Percentiles rank a stretch among this genome's conserved stretches.
Conservation (phyloP, 2,113 vertebrate species). For the Aegithalos caudatus region DNA sequence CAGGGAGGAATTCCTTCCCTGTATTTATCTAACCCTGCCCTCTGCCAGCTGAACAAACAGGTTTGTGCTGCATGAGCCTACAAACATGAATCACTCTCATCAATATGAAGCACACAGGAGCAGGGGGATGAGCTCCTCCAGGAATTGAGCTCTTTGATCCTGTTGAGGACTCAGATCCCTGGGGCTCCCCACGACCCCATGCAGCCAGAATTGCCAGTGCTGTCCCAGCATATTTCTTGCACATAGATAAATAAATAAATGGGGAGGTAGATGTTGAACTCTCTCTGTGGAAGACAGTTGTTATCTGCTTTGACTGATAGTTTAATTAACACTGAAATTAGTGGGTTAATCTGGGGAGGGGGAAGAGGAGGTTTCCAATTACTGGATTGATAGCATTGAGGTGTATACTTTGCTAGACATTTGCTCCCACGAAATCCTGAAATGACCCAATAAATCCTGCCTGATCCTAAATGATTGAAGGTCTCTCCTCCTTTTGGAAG, state of each 20-base stretch:
- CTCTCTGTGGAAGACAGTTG: background rate
- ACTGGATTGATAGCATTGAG: background rate
- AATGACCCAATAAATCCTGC: background rate
- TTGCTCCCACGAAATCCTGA: background rate
- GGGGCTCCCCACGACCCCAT: accelerated
- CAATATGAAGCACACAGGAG: accelerated
- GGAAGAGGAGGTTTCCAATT: background rate
- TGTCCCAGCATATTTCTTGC: accelerated
- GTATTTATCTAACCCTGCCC: background rate
- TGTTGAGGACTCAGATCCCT: accelerated
- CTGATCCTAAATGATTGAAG: background rate
- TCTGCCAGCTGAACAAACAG: background rate
- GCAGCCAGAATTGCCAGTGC: background rate
- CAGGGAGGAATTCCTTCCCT: background rate
- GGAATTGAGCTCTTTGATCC: background rate
- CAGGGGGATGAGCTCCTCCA: background rate
- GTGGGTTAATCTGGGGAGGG: background rate
- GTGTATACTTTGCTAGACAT: background rate
- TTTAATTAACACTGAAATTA: background rate
- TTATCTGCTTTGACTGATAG: background rate
- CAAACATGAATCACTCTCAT: background rate
- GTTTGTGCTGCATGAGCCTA: background rate
- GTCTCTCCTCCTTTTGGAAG: background rate
- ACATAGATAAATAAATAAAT: background rate
- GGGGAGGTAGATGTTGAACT: background rate